A percentile compares a stretch with the other conserved stretches of the same genome.
Conservation (phyloP, 2,888 invertebrate genomes). For the Cylloceria caligata region DNA sequence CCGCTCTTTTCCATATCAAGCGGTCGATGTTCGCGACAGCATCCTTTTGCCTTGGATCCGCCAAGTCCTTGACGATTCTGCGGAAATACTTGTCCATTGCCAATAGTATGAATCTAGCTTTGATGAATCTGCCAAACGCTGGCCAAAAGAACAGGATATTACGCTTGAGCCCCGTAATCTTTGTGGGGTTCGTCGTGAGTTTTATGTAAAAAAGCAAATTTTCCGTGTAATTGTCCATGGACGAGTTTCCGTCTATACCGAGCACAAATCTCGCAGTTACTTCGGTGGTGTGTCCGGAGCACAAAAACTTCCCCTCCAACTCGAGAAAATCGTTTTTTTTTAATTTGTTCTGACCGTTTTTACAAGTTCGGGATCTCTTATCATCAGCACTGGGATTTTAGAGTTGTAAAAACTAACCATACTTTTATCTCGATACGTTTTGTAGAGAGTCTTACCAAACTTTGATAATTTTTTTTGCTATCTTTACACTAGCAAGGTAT, state of each 20-base stretch:
- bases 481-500: conserved; percentile 35
- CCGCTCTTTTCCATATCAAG: conserved; percentile 75
- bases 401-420: conserved; percentile 54
- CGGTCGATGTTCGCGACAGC: conserved; percentile 78
- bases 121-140: conserved; percentile 31
- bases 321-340: conserved; percentile 71
- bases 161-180: conserved; percentile 25
- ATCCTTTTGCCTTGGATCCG: conserved; percentile 40
- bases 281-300: conserved; percentile 52
- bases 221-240: neutral
- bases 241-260: conserved; percentile 54
- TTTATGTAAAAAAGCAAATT: conserved; percentile 45
- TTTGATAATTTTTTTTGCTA: conserved; percentile 18
- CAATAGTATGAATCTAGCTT: conserved; percentile 58
- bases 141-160: conserved; percentile 43
- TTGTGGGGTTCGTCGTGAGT: conserved; percentile 61
- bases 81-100: conserved; percentile 67
- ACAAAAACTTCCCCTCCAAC: conserved; percentile 58
- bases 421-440: conserved; percentile 18
- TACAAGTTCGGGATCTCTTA: conserved; percentile 24
- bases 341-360: conserved; percentile 21
- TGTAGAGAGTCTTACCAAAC: conserved; percentile 2
- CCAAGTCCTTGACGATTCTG: conserved; percentile 63
- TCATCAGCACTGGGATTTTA: conserved; percentile 17
- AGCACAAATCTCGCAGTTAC: conserved; percentile 40